Evolutionary conservation across 2,113 vertebrate species (phyloP).

Genomic region (Rhinichthys klamathensis): DNA sequence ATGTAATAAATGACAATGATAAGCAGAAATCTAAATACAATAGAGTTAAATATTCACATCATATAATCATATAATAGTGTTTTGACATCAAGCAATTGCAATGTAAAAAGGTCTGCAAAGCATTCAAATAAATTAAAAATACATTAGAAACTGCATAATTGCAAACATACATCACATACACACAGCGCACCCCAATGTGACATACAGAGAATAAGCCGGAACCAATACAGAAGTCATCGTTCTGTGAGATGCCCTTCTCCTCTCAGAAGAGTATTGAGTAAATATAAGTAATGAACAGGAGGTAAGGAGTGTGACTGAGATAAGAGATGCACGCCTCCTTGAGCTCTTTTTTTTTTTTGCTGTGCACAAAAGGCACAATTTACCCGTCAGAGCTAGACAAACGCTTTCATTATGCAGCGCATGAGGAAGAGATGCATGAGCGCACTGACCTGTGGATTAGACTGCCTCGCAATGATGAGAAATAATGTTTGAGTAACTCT

Average conservation of each 20-base stretch:
- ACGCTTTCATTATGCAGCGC: conserved; percentile 52
- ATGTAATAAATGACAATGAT: neutral
- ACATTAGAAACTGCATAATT: neutral
- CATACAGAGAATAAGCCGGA: neutral
- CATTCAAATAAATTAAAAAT: neutral
- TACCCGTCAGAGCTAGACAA: conserved; percentile 47
- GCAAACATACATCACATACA: conserved; percentile 17
- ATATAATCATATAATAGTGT: neutral
- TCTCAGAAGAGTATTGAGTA: conserved; percentile 29
- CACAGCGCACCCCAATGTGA: neutral
- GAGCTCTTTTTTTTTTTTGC: conserved; percentile 24
- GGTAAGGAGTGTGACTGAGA: conserved; percentile 33
- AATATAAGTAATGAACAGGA: conserved; percentile 44
- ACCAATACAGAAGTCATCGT: neutral
- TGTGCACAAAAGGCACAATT: conserved; percentile 50
- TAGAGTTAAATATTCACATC: neutral
- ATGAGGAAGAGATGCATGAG: conserved; percentile 45
- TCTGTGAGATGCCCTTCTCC: neutral
- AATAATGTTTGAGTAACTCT: conserved; percentile 39
- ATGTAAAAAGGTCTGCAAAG: neutral
- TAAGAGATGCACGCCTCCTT: conserved; percentile 37
- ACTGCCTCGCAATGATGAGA: conserved; percentile 19
- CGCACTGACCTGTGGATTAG: conserved; percentile 40
- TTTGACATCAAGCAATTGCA: neutral
- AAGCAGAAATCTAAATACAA: neutral